Evolutionary conservation across 2,888 invertebrate genomes (phyloP).

Genomic region (Blastobasis adustella): DNA sequence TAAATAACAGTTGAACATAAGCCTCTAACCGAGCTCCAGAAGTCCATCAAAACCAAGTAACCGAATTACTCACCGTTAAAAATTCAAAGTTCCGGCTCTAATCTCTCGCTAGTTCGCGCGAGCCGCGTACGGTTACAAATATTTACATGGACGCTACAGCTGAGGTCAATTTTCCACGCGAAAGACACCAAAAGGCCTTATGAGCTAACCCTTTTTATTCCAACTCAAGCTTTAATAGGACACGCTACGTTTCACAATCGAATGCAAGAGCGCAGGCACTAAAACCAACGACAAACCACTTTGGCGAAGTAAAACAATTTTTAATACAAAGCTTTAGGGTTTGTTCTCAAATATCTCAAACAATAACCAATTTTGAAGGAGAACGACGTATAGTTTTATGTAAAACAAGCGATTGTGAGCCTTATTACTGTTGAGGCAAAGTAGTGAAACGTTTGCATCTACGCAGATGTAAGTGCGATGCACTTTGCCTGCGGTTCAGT

Average conservation of each 20-base stretch:
- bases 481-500: constrained; percentile 52
- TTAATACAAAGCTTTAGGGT: constrained; percentile 37
- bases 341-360: constrained; percentile 31
- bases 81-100: constrained; percentile 47
- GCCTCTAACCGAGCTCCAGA: no score
- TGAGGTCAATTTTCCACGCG: constrained; percentile 63
- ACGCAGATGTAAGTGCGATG: constrained; percentile 46
- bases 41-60: neutral
- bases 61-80: constrained; percentile 28
- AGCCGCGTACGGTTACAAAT: constrained; percentile 55
- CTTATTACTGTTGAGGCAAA: neutral
- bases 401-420: constrained; percentile 11
- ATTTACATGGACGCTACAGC: constrained; percentile 63
- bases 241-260: constrained; percentile 18
- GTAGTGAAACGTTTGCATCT: neutral
- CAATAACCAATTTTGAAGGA: neutral
- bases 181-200: constrained; percentile 27
- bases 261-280: constrained; percentile 20
- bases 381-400: constrained; percentile 1
- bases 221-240: constrained; percentile 12
- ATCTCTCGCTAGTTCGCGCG: constrained; percentile 57
- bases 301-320: constrained; percentile 32
- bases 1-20: no score
- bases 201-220: constrained; percentile 8
- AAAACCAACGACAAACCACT: constrained; percentile 34